Percentiles rank a stretch among this genome's conserved stretches.
These are phyloP conservation scores for Cheilinus undulatus DNA, from an alignment of 2,113 vertebrate species.

Conservation along the genomic window DNA sequence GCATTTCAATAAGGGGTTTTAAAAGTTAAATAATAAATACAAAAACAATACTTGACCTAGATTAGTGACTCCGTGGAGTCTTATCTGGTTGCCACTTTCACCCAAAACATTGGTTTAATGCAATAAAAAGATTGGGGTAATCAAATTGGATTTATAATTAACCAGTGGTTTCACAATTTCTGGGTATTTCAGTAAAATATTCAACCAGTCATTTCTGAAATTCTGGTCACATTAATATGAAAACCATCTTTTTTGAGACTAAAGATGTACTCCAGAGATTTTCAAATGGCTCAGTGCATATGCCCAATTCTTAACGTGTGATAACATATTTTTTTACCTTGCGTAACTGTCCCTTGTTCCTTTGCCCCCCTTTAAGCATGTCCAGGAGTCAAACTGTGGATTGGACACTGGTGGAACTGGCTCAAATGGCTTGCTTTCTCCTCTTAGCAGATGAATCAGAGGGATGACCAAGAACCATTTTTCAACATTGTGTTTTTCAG, in stretches of 20 bases:
- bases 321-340: neutral
- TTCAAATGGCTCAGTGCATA: too few relatives aligned
- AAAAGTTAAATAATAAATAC: neutral
- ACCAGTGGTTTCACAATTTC: neutral
- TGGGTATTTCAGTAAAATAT: neutral
- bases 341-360: accelerated
- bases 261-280: too few relatives aligned
- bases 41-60: too few relatives aligned
- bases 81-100: neutral
- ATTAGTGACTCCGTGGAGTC: neutral
- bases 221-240: neutral
- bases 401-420: conserved; percentile 7
- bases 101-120: too few relatives aligned
- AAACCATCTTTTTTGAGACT: too few relatives aligned
- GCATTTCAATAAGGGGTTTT: accelerated
- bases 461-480: conserved; percentile 56
- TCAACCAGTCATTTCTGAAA: neutral
- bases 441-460: conserved; percentile 58
- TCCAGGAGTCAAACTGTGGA: conserved; percentile 62
- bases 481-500: neutral
- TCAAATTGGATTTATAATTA: neutral
- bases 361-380: conserved; percentile 57
- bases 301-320: neutral
- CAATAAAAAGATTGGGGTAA: too few relatives aligned
- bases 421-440: conserved; percentile 44